These are phyloP conservation scores for Notiomystis cincta DNA, from an alignment of 2,113 vertebrate genomes.

Conservation along the genomic window DNA sequence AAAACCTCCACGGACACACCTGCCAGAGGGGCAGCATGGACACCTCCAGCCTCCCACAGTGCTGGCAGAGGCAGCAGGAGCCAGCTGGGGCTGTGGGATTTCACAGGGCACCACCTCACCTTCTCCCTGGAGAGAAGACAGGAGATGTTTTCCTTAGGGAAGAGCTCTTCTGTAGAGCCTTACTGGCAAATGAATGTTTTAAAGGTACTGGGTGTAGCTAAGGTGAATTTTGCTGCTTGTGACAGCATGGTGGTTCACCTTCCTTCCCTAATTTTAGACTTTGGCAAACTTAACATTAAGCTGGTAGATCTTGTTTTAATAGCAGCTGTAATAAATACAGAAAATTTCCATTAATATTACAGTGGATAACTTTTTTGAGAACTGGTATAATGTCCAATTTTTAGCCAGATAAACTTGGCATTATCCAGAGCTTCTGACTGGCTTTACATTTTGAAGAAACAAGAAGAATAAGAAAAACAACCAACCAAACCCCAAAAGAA, in stretches of 20 bases:
- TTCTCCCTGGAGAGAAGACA: neutral
- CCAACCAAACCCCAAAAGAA: neutral
- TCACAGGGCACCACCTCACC: neutral
- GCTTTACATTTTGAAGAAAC: neutral
- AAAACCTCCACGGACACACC: accelerated
- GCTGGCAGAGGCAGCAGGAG: neutral
- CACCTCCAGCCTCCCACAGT: neutral
- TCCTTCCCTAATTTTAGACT: neutral
- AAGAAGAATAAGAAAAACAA: neutral
- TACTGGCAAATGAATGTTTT: neutral
- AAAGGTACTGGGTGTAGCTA: neutral
- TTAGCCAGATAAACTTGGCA: neutral
- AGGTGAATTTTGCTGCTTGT: neutral
- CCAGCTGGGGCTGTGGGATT: accelerated
- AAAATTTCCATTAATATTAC: neutral
- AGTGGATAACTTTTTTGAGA: neutral
- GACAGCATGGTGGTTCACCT: neutral
- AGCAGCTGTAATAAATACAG: neutral
- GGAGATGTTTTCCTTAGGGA: neutral
- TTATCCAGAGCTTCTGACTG: neutral
- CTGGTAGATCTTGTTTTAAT: neutral
- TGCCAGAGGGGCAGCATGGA: neutral
- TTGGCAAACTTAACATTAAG: neutral
- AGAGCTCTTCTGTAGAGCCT: neutral
- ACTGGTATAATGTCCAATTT: neutral